Evolutionary conservation across 2,888 invertebrate species (phyloP).

Genomic region (Stenotaenia linearis): DNA sequence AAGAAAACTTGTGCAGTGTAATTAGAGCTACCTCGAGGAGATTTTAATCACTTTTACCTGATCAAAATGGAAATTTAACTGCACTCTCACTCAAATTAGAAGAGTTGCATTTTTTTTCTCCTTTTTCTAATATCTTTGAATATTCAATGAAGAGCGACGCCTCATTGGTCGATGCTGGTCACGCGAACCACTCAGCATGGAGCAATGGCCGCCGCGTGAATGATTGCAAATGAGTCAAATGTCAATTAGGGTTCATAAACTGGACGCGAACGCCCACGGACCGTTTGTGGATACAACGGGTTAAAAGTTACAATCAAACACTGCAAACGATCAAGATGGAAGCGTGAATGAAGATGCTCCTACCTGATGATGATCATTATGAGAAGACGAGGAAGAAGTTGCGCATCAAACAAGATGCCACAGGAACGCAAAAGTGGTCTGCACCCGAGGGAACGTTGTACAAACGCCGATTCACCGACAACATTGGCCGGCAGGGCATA

Average conservation of each 20-base stretch:
- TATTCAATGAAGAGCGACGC: constrained; percentile 20
- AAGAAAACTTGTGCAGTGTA: neutral
- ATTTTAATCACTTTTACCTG: constrained; percentile 34
- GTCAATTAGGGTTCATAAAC: constrained; percentile 24
- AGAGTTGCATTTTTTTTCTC: constrained; percentile 12
- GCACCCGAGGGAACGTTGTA: neutral
- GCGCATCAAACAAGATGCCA: neutral
- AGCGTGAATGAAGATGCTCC: neutral
- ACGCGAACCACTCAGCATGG: constrained; percentile 14
- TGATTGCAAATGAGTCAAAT: constrained; percentile 26
- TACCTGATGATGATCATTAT: neutral
- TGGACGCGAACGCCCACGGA: constrained; percentile 11
- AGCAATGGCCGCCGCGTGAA: constrained; percentile 30
- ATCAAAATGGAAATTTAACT: constrained; percentile 35
- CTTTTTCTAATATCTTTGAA: constrained; percentile 28
- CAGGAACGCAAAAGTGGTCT: constrained; percentile 7
- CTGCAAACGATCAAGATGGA: neutral
- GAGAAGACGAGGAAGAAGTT: neutral
- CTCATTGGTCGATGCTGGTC: constrained; percentile 29
- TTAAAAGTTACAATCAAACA: neutral
- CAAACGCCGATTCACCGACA: neutral
- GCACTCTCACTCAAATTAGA: constrained; percentile 27
- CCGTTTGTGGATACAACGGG: neutral
- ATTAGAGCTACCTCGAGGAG: constrained; percentile 7
- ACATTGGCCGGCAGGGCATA: neutral